phyloP scores from a whole-genome alignment of 1,140 invertebrate species.

The Brachionus paranguensis region DNA sequence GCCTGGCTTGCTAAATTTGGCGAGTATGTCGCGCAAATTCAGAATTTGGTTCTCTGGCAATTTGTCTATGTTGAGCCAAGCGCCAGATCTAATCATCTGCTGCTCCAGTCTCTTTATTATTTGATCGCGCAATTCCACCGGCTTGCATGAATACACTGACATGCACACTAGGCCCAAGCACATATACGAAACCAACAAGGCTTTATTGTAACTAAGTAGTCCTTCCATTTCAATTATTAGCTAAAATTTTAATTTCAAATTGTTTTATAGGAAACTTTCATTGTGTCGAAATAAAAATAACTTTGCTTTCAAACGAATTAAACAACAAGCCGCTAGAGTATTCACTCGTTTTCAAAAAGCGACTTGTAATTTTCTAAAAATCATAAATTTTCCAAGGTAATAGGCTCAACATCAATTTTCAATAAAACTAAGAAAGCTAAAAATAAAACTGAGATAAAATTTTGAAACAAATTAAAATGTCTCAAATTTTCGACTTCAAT shows the following conservation, averaged over 20 bases:
- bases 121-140: background rate
- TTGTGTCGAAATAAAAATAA: constrained; percentile 23
- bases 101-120: background rate
- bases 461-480: background rate
- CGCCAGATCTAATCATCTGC: background rate
- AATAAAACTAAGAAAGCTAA: background rate
- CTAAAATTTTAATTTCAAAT: background rate
- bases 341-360: background rate
- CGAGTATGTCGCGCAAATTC: background rate
- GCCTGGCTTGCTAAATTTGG: background rate
- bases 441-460: background rate
- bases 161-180: background rate
- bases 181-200: background rate
- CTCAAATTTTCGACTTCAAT: too few relatives aligned
- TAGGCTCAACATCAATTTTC: background rate
- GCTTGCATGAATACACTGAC: background rate
- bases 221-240: background rate
- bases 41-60: background rate
- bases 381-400: background rate
- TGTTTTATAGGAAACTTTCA: background rate
- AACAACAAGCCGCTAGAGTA: background rate
- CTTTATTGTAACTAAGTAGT: background rate
- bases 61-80: background rate
- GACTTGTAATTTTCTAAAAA: background rate
- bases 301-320: constrained; percentile 8